Evolutionary conservation across 2,797 vertebrate species (phyloP).

Genomic region (Neomorphus geoffroyi): DNA sequence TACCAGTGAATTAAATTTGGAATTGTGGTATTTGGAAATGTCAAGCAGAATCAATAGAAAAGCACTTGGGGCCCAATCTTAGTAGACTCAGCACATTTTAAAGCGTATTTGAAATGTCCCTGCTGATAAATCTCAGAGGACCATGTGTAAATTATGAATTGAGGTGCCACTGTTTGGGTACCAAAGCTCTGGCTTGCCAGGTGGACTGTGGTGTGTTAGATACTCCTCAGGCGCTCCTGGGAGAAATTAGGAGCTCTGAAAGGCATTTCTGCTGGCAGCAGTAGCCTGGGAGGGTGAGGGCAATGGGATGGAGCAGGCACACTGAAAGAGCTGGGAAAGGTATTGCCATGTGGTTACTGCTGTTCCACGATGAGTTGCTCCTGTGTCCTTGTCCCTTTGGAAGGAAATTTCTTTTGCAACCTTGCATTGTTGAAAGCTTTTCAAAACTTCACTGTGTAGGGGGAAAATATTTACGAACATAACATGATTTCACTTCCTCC

Average conservation of each 20-base stretch:
- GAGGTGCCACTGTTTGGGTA: neutral
- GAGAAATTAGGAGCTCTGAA: neutral
- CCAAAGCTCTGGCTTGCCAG: neutral
- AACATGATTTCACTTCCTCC: neutral
- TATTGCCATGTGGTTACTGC: neutral
- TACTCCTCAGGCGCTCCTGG: neutral
- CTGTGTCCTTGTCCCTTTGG: neutral
- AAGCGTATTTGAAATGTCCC: slow-evolving; percentile 58
- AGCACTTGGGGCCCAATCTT: slow-evolving; percentile 64
- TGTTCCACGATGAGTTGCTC: neutral
- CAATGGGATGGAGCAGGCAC: neutral
- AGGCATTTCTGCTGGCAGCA: neutral
- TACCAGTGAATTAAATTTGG: slow-evolving; percentile 73
- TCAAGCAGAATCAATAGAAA: slow-evolving; percentile 74
- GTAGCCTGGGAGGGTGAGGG: neutral
- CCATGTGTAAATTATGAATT: neutral
- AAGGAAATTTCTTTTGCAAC: neutral
- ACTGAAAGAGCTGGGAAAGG: neutral
- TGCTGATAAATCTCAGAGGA: slow-evolving; percentile 40
- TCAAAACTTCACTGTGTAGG: neutral
- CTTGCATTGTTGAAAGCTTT: slow-evolving; percentile 17
- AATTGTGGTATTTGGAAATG: slow-evolving; percentile 76
- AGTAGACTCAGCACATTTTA: slow-evolving; percentile 67
- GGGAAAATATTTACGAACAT: neutral
- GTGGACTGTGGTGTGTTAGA: neutral